Percentiles rank a stretch among this genome's conserved stretches.
Evolutionary conservation across 2,888 invertebrate species (phyloP).

Genomic region (Linyphia triangularis): DNA sequence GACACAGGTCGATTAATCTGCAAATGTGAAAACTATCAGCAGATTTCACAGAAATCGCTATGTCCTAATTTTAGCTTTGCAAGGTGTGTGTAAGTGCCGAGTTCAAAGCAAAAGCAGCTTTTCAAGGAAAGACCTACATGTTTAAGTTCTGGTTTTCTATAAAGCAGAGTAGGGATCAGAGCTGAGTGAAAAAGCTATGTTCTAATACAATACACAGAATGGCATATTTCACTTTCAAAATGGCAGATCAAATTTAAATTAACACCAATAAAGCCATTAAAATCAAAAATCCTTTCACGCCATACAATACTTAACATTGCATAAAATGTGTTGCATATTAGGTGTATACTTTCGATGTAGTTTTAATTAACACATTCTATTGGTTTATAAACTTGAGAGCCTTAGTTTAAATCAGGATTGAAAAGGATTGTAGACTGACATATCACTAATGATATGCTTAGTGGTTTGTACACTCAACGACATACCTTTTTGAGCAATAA

Average conservation of each 20-base stretch:
- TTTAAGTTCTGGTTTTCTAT: background rate
- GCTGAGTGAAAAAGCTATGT: background rate
- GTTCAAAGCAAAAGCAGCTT: conserved; percentile 16
- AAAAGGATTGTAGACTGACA: too few species aligned
- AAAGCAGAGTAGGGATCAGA: background rate
- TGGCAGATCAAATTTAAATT: background rate
- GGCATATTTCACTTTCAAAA: background rate
- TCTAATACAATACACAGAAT: background rate
- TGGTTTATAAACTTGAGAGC: too few species aligned
- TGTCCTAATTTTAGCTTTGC: conserved; percentile 12
- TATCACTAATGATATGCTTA: too few species aligned
- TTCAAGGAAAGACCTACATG: background rate
- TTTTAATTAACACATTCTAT: too few species aligned
- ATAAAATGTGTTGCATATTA: too few species aligned
- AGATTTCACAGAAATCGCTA: background rate
- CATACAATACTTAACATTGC: too few species aligned
- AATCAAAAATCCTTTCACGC: too few species aligned
- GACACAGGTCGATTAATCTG: conserved; percentile 56
- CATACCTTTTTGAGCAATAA: too few species aligned
- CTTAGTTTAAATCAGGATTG: too few species aligned
- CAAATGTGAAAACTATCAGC: conserved; percentile 41
- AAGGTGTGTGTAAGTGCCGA: background rate
- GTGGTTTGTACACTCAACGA: too few species aligned
- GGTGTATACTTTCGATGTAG: too few species aligned
- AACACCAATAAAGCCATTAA: too few species aligned